These are phyloP conservation scores for Sminthurides bifidus DNA, from an alignment of 1,140 invertebrate genomes.

Conservation along the genomic window DNA sequence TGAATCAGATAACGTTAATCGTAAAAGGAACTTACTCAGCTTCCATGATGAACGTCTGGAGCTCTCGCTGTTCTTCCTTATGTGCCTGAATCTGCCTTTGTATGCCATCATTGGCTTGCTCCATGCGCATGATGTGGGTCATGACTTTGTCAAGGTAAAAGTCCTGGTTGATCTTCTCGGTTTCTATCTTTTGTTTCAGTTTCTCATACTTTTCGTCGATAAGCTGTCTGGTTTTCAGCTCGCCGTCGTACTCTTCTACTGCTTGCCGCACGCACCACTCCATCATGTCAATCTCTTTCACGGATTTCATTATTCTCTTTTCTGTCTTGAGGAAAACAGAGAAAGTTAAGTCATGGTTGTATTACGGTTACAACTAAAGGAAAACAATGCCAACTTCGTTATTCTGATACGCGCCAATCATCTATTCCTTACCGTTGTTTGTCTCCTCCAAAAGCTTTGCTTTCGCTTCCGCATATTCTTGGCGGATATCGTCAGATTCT, in stretches of 20 bases:
- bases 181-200: conserved; percentile 18
- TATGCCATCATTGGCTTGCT: conserved; percentile 26
- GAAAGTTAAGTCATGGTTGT: no score
- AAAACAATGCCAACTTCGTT: no score
- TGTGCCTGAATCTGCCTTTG: conserved; percentile 29
- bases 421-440: conserved; percentile 20
- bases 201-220: conserved; percentile 37
- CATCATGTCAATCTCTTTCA: conserved; percentile 22
- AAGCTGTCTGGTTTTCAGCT: conserved; percentile 39
- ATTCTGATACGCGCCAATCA: no score
- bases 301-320: conserved; percentile 6
- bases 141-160: conserved; percentile 28
- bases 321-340: conserved; percentile 10
- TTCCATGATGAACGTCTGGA: conserved; percentile 19
- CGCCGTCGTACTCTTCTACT: conserved; percentile 41
- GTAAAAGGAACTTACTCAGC: conserved; percentile 21
- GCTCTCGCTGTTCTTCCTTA: conserved; percentile 37
- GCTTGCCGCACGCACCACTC: conserved; percentile 37
- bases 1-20: not conserved
- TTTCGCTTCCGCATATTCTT: conserved; percentile 36
- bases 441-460: conserved; percentile 36
- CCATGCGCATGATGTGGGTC: conserved; percentile 26
- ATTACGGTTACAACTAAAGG: no score
- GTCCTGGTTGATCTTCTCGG: conserved; percentile 26
- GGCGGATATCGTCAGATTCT: conserved; percentile 34